Evolutionary conservation across 2,113 vertebrate genomes (phyloP), one percentile per base, ranked within the genome.

Genomic region (Ceyx melanurus): DNA sequence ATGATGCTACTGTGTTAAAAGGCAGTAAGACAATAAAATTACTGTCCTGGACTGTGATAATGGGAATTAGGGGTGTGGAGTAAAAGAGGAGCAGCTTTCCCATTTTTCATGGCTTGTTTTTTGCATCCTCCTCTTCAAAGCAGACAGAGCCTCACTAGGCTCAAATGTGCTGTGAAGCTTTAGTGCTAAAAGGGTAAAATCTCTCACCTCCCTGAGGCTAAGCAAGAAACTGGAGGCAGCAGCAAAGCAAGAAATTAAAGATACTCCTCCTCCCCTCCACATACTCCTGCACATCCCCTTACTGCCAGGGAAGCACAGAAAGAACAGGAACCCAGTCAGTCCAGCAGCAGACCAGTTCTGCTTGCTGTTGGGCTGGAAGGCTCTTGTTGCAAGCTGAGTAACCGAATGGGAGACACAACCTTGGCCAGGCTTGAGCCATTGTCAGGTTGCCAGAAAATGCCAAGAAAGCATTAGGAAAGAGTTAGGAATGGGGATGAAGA

Each of bases 391-490:
- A 76, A 82, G 72, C 71, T 42, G 61, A 91, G 88, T 90, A 88
- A 74, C 79, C 56, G 25, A 74, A 45, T 60, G 15, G 51, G 88
- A 94, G 88, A 94, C 88, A 91, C 56, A 10, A 71, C 92, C 76
- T 73, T 74, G 93, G 92, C 90, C 79, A 94, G 90, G 58, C 82
- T 58, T 60, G 5, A 77, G 76, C 72, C 88, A 67, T 25, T 90
- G 76, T 82, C 25, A 71, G 76, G 26, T 10, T 80, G 72, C 60
- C 93, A 95, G 67, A 58, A 88, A 91, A 56, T 62, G 56, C 85
- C 92, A 86, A 48, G 37, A 82, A 90, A 62, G 17, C 0, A 0
- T 50, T 62, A 37, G 37, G 37, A 92, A 90, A 90, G 53, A 10
- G 61, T 70, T 70, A 48, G 82, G 51, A 60, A 83, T 42, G 42